These are phyloP conservation scores for Gambusia yucatana DNA, from an alignment of 2,797 vertebrate genomes.

Conservation along the genomic window DNA sequence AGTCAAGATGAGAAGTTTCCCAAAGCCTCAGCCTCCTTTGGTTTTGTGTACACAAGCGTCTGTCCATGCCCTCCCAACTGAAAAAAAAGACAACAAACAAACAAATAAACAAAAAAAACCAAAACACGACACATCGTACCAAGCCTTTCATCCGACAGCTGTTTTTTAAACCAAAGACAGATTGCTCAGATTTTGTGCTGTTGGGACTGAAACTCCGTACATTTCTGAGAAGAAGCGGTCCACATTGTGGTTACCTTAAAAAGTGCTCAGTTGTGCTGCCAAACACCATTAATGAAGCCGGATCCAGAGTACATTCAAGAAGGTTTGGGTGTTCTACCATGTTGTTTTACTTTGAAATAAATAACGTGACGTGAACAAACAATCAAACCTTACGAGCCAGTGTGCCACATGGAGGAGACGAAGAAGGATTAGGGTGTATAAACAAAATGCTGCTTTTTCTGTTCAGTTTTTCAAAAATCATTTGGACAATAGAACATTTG, in stretches of 20 bases:
- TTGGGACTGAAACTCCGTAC: background rate
- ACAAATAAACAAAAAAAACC: no score
- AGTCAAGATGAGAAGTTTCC: constrained; percentile 89
- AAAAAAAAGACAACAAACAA: background rate
- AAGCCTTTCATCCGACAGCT: background rate
- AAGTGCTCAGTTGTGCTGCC: background rate
- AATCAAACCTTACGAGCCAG: background rate
- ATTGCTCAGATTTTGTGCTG: background rate
- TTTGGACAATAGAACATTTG: constrained; percentile 14
- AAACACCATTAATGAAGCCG: background rate
- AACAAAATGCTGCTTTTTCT: constrained; percentile 53
- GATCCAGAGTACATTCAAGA: background rate
- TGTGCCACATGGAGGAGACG: constrained; percentile 22
- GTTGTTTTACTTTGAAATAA: background rate
- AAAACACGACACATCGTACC: background rate
- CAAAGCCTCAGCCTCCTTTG: constrained; percentile 73
- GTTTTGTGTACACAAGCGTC: constrained; percentile 3
- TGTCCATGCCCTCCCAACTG: constrained; percentile 11
- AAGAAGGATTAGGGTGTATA: background rate
- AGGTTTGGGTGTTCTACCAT: background rate
- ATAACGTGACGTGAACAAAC: background rate
- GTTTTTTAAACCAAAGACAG: background rate
- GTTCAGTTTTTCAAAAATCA: constrained; percentile 2
- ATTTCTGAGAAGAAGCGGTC: background rate
- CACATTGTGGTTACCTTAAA: background rate